Percentiles rank a stretch among this genome's conserved stretches.
Conservation (phyloP, 2,113 vertebrate genomes). For the Takifugu bimaculatus region DNA sequence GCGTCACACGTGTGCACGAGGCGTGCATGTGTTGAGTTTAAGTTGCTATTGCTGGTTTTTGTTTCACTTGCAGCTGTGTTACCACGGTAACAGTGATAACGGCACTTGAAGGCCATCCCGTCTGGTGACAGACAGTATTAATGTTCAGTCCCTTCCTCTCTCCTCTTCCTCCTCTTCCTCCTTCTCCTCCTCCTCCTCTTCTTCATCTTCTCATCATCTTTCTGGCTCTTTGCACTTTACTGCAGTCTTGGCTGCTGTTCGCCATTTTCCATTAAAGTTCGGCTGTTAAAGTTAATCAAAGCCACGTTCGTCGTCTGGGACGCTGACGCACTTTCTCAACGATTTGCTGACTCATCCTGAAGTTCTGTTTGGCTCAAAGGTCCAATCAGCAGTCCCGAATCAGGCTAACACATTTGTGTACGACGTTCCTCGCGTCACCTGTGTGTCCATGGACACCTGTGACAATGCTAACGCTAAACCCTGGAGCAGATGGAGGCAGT, state of each 20-base stretch:
- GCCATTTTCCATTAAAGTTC: slow-evolving; percentile 5
- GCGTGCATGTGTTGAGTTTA: no score
- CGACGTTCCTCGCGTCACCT: no score
- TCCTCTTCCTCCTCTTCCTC: background rate
- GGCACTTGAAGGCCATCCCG: background rate
- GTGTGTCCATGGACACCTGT: no score
- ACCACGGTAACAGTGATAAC: slow-evolving; percentile 7
- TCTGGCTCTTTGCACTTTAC: slow-evolving; percentile 19
- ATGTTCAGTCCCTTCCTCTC: background rate
- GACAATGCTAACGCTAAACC: no score
- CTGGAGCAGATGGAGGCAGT: no score
- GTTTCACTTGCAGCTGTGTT: background rate
- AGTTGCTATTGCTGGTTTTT: no score
- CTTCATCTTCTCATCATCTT: background rate
- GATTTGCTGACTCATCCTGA: slow-evolving; percentile 34
- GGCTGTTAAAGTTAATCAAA: slow-evolving; percentile 53
- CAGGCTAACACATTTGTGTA: no score
- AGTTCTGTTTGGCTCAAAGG: background rate
- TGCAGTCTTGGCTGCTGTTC: slow-evolving; percentile 47
- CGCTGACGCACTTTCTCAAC: slow-evolving; percentile 40
- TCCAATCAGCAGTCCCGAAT: no score
- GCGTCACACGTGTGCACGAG: background rate
- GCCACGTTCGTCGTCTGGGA: slow-evolving; percentile 30
- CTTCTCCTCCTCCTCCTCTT: background rate
- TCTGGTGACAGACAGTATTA: background rate